Conservation (phyloP, 2,888 invertebrate genomes). For the Spisula solida region DNA sequence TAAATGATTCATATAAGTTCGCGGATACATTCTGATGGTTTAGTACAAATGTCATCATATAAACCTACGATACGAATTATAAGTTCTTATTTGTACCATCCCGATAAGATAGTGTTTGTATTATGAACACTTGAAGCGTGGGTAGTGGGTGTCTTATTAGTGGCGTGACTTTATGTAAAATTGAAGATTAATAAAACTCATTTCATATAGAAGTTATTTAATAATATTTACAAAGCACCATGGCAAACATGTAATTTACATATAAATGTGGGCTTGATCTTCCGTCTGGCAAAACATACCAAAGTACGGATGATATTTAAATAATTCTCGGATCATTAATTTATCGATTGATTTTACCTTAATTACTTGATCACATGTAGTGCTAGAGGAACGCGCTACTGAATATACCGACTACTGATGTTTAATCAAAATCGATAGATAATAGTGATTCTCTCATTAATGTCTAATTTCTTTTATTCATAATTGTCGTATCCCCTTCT, state of each 20-base stretch:
- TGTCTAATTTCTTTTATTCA: neutral
- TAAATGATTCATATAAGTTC: too few species aligned
- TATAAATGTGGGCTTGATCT: neutral
- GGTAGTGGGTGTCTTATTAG: too few species aligned
- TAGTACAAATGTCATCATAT: too few species aligned
- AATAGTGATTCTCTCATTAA: neutral
- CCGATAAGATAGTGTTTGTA: too few species aligned
- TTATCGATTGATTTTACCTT: neutral
- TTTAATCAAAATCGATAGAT: neutral
- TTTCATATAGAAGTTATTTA: neutral
- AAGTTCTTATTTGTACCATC: too few species aligned
- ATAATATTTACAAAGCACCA: neutral
- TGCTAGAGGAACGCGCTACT: neutral
- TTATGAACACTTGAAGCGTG: too few species aligned
- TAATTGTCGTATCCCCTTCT: too few species aligned
- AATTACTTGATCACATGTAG: neutral
- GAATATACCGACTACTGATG: neutral
- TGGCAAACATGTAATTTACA: neutral
- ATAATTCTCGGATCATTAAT: neutral
- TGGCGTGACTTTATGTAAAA: neutral
- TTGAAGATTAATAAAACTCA: neutral
- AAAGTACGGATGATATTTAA: conserved; percentile 1
- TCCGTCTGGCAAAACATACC: neutral
- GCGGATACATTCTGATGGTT: too few species aligned
- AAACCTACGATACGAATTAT: too few species aligned